Evolutionary conservation across 2,113 vertebrate species (phyloP).

Genomic region (Eudyptes chrysolophus): DNA sequence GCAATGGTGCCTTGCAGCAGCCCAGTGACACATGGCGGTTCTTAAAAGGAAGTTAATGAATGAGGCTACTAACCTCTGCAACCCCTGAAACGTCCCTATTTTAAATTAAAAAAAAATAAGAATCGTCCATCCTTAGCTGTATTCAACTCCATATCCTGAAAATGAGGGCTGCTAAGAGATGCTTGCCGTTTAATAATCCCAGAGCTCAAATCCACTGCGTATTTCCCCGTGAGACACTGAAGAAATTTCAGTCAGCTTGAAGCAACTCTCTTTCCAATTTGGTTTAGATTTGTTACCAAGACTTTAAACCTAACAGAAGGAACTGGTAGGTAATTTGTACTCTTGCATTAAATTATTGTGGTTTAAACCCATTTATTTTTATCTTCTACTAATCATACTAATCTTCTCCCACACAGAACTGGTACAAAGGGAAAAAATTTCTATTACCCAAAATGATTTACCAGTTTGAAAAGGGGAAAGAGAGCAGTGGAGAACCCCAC

Average conservation of each 20-base stretch:
- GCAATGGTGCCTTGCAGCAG: background rate
- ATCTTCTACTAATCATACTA: background rate
- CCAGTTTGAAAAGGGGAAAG: background rate
- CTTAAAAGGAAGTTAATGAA: constrained; percentile 56
- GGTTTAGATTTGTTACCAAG: background rate
- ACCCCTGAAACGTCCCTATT: background rate
- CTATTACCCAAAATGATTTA: background rate
- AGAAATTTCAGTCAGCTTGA: background rate
- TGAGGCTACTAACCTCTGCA: constrained; percentile 9
- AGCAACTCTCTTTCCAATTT: background rate
- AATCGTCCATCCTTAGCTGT: background rate
- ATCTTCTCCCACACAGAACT: background rate
- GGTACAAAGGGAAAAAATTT: background rate
- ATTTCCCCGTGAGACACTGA: background rate
- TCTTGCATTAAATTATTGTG: background rate
- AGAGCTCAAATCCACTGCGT: background rate
- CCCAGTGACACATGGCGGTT: constrained; percentile 32
- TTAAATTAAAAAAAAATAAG: background rate
- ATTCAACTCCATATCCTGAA: background rate
- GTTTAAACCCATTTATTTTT: background rate
- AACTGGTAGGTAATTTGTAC: background rate
- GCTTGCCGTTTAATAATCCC: background rate
- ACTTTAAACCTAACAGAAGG: background rate
- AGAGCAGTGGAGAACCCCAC: background rate
- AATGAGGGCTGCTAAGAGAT: background rate